Percentiles rank a stretch among this genome's conserved stretches.
Evolutionary conservation across 2,113 vertebrate species (phyloP).

Genomic region (Herpailurus yagouaroundi): DNA sequence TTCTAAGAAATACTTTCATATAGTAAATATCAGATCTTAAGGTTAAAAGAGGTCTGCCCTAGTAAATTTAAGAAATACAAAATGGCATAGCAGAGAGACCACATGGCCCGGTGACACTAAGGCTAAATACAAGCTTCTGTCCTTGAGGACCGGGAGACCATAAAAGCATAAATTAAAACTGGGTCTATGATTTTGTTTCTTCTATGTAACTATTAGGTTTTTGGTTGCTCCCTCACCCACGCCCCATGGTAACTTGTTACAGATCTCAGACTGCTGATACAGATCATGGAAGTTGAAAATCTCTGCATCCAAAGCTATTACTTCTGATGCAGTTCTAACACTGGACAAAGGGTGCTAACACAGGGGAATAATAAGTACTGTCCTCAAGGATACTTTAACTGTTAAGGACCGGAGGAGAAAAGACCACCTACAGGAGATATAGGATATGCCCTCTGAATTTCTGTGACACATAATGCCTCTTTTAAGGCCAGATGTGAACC

Average conservation of each 20-base stretch:
- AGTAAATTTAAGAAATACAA: slow-evolving; percentile 41
- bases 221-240: neutral
- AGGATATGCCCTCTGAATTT: neutral
- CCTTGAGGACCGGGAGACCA: neutral
- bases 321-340: slow-evolving; percentile 8
- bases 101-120: neutral
- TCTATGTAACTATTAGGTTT: neutral
- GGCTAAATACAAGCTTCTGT: neutral
- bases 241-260: neutral
- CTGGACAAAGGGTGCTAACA: neutral
- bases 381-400: neutral
- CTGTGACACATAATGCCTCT: neutral
- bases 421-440: neutral
- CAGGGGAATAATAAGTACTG: neutral
- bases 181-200: neutral
- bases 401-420: neutral
- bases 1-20: neutral
- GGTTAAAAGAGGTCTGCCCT: neutral
- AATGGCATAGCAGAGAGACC: neutral
- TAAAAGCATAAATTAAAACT: slow-evolving; percentile 22
- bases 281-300: neutral
- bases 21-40: neutral
- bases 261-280: neutral
- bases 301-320: neutral
- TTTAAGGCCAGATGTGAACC: neutral